Conservation (phyloP, 2,113 vertebrate genomes). For the Sterna hirundo region DNA sequence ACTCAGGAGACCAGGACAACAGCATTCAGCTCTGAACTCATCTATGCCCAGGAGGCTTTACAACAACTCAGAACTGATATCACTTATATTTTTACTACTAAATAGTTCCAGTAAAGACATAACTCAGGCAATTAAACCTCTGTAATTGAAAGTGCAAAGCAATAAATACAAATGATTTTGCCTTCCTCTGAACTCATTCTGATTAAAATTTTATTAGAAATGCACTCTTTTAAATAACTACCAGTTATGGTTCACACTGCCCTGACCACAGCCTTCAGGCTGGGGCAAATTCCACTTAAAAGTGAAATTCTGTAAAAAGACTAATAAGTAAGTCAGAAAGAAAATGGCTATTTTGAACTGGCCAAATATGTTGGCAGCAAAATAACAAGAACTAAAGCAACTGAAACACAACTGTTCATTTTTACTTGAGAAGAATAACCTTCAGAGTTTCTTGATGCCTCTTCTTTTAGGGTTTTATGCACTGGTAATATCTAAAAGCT, state of each 20-base stretch:
- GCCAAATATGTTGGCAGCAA: conserved; percentile 1
- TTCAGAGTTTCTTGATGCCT: not conserved
- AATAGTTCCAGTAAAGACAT: conserved; percentile 11
- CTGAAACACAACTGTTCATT: not conserved
- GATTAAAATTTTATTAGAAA: conserved; percentile 14
- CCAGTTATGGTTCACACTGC: not conserved
- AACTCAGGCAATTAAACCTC: conserved; percentile 17
- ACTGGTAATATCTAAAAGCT: not conserved
- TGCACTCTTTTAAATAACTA: not conserved
- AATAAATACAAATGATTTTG: conserved; percentile 25
- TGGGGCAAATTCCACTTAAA: conserved; percentile 21
- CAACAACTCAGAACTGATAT: not conserved
- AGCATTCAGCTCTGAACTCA: not conserved
- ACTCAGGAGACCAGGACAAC: not conserved
- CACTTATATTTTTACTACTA: not conserved
- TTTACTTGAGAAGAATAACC: not conserved
- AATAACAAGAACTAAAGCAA: conserved; percentile 7
- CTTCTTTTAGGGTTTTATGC: not conserved
- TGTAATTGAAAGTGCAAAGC: conserved; percentile 1
- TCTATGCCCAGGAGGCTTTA: not conserved
- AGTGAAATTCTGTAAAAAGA: not conserved
- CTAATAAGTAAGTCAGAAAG: not conserved
- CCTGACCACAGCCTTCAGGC: not conserved
- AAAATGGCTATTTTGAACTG: not conserved
- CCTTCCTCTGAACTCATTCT: conserved; percentile 23